Percentiles rank a stretch among this genome's conserved stretches.
Evolutionary conservation across 2,797 vertebrate species (phyloP).

Genomic region (Pantherophis vulpinus): DNA sequence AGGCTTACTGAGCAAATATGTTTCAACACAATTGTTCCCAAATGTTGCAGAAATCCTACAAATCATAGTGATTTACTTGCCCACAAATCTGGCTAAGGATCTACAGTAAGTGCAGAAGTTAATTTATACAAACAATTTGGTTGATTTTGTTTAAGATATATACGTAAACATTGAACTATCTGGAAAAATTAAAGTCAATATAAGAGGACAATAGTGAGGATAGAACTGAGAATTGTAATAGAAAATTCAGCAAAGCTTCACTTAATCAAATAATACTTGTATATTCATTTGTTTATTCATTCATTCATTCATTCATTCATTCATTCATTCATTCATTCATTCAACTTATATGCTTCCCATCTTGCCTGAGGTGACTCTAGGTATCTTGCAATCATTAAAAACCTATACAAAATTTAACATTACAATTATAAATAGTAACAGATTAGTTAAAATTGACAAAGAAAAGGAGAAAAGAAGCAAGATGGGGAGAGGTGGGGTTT

Average conservation of each 20-base stretch:
- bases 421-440: no score
- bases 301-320: no score
- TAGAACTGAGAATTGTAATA: neutral
- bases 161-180: neutral
- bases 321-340: no score
- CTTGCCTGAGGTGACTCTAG: no score
- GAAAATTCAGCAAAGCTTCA: neutral
- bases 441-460: neutral
- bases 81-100: neutral
- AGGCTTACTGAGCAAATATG: slow-evolving; percentile 30
- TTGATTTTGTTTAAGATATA: neutral
- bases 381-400: no score
- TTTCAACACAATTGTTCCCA: neutral
- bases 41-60: neutral
- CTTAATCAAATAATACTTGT: neutral
- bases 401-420: no score
- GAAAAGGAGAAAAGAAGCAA: neutral
- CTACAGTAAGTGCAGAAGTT: neutral
- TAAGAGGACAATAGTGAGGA: neutral
- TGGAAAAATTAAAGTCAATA: neutral
- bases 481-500: neutral
- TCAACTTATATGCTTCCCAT: no score
- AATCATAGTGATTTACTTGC: neutral
- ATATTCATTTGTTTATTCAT: no score
- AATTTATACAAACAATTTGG: neutral